These are phyloP conservation scores for Machimus rusticus DNA, from an alignment of 2,888 invertebrate genomes.

Conservation along the genomic window DNA sequence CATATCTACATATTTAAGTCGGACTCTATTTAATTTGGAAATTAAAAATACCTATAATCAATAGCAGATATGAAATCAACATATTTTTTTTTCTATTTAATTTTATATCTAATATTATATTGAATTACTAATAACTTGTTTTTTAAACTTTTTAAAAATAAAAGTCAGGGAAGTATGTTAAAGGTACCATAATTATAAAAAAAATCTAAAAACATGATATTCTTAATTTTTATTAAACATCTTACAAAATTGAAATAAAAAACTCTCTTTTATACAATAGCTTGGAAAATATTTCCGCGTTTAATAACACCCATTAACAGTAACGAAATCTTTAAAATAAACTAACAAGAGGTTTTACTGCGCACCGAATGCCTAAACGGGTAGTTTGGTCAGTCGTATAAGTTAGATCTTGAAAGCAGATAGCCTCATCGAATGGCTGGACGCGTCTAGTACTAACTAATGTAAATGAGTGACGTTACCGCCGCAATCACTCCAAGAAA, in stretches of 20 bases:
- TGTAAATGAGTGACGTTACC: not conserved
- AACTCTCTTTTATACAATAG: not conserved
- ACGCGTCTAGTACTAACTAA: not conserved
- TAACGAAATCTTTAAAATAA: not conserved
- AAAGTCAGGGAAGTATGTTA: too few species aligned
- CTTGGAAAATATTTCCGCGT: not conserved
- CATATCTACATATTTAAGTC: too few species aligned
- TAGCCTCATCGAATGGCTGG: not conserved
- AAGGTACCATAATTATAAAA: too few species aligned
- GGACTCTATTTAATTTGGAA: too few species aligned
- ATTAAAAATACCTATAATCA: too few species aligned
- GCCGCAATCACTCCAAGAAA: not conserved
- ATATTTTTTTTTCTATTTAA: too few species aligned
- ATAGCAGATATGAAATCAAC: too few species aligned
- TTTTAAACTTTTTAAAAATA: too few species aligned
- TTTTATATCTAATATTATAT: too few species aligned
- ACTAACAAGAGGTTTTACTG: not conserved
- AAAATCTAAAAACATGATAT: too few species aligned
- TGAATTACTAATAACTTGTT: too few species aligned
- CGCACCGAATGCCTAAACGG: not conserved
- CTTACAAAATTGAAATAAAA: not conserved
- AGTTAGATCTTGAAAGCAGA: not conserved
- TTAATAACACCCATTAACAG: not conserved
- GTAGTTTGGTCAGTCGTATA: not conserved
- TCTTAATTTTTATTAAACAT: too few species aligned